Evolutionary conservation across 1,140 invertebrate species (phyloP).

Genomic region (Holcopasites calliopsidis): DNA sequence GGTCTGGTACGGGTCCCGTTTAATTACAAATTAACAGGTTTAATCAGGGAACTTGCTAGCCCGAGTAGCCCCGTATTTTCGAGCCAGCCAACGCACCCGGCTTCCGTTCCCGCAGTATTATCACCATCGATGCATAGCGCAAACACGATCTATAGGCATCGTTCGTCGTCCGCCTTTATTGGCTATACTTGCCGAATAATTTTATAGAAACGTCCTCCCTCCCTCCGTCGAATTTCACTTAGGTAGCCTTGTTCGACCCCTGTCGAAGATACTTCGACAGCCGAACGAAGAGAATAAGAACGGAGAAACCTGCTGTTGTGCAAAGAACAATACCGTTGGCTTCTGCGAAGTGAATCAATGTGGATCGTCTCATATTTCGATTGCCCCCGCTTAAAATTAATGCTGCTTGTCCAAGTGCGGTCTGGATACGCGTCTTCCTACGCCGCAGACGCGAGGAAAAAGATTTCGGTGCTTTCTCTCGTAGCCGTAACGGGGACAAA

Average conservation of each 20-base stretch:
- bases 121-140: constrained; percentile 63
- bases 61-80: constrained; percentile 66
- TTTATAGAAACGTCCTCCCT: constrained; percentile 66
- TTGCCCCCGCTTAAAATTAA: too few relatives aligned
- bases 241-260: neutral
- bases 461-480: too few relatives aligned
- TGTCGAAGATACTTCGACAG: neutral
- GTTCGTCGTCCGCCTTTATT: constrained; percentile 68
- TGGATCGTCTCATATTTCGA: too few relatives aligned
- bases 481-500: neutral
- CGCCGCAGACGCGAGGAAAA: neutral
- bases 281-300: too few relatives aligned
- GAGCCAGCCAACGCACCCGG: constrained; percentile 54
- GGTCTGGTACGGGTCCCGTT: constrained; percentile 55
- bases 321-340: too few relatives aligned
- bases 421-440: neutral
- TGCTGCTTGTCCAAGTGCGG: neutral
- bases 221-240: constrained; percentile 4
- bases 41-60: constrained; percentile 72
- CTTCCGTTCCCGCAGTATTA: constrained; percentile 63
- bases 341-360: too few relatives aligned
- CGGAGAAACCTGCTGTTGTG: too few relatives aligned
- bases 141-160: constrained; percentile 56
- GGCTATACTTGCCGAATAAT: constrained; percentile 70
- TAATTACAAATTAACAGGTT: constrained; percentile 74